These are phyloP conservation scores for Calypte anna DNA, from an alignment of 2,113 vertebrate species.

Conservation along the genomic window DNA sequence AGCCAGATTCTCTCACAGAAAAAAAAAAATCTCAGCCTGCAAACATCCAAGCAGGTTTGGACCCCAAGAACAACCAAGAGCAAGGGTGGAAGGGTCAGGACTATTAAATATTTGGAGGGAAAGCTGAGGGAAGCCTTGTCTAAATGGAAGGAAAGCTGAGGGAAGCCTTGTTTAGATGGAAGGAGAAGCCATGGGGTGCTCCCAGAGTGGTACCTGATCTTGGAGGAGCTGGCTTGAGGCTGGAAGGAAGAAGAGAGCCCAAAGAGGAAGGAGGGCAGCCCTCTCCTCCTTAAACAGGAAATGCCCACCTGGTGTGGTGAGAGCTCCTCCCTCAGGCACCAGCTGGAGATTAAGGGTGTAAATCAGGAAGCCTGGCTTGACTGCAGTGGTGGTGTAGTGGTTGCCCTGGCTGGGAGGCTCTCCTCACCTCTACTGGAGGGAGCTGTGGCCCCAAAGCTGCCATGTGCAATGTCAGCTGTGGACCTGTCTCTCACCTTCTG, in stretches of 20 bases:
- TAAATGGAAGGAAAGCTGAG: neutral
- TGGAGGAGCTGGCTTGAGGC: neutral
- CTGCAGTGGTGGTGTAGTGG: neutral
- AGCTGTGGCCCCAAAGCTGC: neutral
- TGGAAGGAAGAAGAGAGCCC: neutral
- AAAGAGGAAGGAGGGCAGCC: fast-evolving
- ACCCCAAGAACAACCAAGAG: neutral
- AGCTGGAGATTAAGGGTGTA: neutral
- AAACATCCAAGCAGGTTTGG: neutral
- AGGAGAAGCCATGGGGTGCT: neutral
- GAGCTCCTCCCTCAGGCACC: neutral
- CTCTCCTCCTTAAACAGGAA: neutral
- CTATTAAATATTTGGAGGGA: neutral
- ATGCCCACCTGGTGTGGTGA: neutral
- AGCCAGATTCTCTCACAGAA: neutral
- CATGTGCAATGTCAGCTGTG: neutral
- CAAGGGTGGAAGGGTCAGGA: neutral
- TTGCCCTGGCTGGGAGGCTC: neutral
- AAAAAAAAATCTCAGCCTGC: neutral
- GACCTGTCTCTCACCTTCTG: neutral
- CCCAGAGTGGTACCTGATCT: neutral
- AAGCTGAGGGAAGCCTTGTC: neutral
- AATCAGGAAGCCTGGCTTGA: neutral
- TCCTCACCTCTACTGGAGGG: neutral
- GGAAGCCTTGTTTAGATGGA: neutral